A percentile compares a stretch with the other conserved stretches of the same genome.
phyloP scores from a whole-genome alignment of 2,113 vertebrate species.

The Crypturellus undulatus region DNA sequence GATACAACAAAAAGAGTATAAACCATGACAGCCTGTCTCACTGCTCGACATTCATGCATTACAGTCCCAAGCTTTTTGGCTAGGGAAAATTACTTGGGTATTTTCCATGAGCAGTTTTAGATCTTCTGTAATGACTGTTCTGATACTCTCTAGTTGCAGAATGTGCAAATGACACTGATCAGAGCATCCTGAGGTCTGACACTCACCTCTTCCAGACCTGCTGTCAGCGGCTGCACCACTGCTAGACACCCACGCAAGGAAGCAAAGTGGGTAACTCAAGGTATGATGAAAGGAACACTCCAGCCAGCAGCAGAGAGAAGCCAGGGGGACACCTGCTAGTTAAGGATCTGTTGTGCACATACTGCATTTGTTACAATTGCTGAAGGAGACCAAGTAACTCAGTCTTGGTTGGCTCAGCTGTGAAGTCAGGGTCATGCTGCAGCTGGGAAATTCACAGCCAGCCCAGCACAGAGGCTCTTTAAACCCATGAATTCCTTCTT shows the following conservation, averaged over 20 bases:
- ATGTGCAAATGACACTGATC: background rate
- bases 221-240: background rate
- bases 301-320: background rate
- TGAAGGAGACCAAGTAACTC: background rate
- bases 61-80: background rate
- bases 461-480: background rate
- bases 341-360: background rate
- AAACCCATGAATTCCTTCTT: background rate
- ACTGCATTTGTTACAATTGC: background rate
- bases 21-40: background rate
- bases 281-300: background rate
- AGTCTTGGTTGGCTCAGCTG: background rate
- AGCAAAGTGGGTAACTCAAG: rapidly evolving
- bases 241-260: background rate
- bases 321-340: background rate
- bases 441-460: background rate
- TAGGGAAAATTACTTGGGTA: background rate
- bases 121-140: background rate
- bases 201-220: background rate
- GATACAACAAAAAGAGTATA: background rate
- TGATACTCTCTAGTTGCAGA: background rate
- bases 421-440: background rate
- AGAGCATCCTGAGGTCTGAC: background rate
- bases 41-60: rapidly evolving
- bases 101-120: background rate